A percentile compares a stretch with the other conserved stretches of the same genome.
Evolutionary conservation across 2,113 vertebrate species (phyloP).

Genomic region (Chloroceryle aenea): DNA sequence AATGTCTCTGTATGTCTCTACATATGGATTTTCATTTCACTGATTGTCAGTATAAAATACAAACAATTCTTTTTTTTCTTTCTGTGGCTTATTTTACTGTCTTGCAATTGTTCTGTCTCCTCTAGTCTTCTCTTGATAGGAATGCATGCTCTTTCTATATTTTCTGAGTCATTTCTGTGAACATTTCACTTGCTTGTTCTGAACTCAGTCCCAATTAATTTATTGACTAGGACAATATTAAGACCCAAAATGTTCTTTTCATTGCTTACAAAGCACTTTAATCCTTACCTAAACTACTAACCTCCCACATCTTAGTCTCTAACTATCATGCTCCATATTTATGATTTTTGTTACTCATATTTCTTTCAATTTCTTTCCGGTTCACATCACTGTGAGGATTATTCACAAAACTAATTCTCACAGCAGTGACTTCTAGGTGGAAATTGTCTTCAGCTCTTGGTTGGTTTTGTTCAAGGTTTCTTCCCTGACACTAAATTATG

Average conservation of each 20-base stretch:
- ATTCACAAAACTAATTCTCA: background rate
- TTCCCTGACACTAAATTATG: background rate
- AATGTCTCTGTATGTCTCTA: background rate
- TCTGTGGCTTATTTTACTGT: background rate
- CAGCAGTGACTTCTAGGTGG: background rate
- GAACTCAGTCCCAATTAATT: background rate
- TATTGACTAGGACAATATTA: background rate
- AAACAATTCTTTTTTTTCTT: background rate
- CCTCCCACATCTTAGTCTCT: background rate
- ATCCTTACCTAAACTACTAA: background rate
- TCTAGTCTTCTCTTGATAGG: background rate
- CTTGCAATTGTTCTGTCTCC: background rate
- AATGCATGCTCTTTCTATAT: background rate
- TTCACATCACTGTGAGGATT: background rate
- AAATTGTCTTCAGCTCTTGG: background rate
- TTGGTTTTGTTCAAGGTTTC: background rate
- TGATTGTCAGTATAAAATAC: background rate
- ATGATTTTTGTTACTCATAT: fast-evolving
- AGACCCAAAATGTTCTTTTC: background rate
- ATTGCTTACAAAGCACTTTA: background rate
- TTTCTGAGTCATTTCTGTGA: background rate
- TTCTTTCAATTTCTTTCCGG: background rate
- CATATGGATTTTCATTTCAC: background rate
- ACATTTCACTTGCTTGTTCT: background rate
- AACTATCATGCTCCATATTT: background rate